Base-by-base conservation (phyloP, 2,888 invertebrate genomes). In the Clepsis dumicolana region DNA sequence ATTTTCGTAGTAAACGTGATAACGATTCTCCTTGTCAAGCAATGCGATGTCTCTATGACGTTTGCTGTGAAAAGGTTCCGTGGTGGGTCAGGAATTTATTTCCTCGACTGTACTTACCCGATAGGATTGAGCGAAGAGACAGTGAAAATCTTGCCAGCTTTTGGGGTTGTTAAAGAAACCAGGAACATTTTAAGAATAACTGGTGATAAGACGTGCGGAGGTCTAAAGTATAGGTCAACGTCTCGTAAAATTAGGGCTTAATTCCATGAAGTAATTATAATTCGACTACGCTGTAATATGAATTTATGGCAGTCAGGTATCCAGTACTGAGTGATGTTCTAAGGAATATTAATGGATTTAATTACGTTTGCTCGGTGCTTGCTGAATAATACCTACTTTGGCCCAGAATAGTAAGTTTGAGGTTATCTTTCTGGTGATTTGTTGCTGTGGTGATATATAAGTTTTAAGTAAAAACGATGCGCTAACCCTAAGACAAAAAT, bases 271-370 rank as follows among this genome's bases (percentile, higher is more conserved):
- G 21, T 35, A 25, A 61, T 54, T 44, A 52, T 32, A 56, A 56
- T 27, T 21, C 21, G 4, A 60, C 63, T 32, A 53, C 53, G 18
- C 38, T 52, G 61, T 57, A 62, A 67, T 29, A 27, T 29, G 24
- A 56, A 67, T 63, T 67, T 67, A 67, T 32, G 56, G 29, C 29
- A 52, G 38, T 62, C 57, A 67, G 62, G 62, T 59, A 59, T 65
- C 50, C 38, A 21, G 48, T 56, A 41, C 44, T 10, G 32, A 66
- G 48, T 57, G 62, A 63, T 29, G 56, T n/a, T 56, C 21, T 24
- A 62, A 56, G 38, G 67, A 62, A 63, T 56, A 67, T 63, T 54
- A 67, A 67, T 67, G 56, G 61, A 67, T 62, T 67, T 67, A 63
- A 63, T 67, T 63, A 67, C 56, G 59, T 25, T 25, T 25, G 21